Base-by-base conservation (phyloP, 1,140 invertebrate species). In the Neelides sp. region DNA sequence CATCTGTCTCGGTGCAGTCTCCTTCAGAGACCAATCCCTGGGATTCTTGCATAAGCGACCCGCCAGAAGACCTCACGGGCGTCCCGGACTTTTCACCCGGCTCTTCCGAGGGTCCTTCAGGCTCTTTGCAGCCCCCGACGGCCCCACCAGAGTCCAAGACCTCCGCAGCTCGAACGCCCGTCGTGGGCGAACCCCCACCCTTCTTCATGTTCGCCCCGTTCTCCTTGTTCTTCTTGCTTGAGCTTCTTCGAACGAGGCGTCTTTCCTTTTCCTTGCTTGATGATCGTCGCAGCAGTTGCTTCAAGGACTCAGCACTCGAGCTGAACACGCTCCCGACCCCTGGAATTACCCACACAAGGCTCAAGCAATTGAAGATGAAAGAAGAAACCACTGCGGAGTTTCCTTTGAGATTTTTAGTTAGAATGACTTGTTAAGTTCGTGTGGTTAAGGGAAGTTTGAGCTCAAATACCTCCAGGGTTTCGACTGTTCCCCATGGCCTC, bases 291-390 rank as follows among this genome's bases (percentile, higher is more conserved):
- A 77, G 73, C 55, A 76, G 71, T 58, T 79, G 78, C 57, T 75
- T 73, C 37, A 80, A 72, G 13, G 78, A 79, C 63, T 80, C 78
- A 17, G 77, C 77, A 64, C 78, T 81, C 35, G 76, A 73, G 56
- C 77, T 80, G 56, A 80, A 65, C 55, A 77, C 75, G 34, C 67
- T 61, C 19, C 68, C 69, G 66, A 48, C 28, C 59, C 45, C 43
- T 42, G 37, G 54, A 47, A 49, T 47, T 48, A 52, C 47, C 54
- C 20, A n/a, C 47, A 46, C 28, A 41, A 37, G 32, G 41, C 27
- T 30, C 15, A 32, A 32, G 28, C 7, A 32, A 32, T 8, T 8
- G 28, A 32, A 32, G n/a, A n/a, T n/a, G n/a, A n/a, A n/a, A n/a
- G n/a, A n/a, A n/a, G n/a, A n/a, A n/a, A n/a, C n/a, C n/a, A n/a